Evolutionary conservation across 2,888 invertebrate genomes (phyloP), one percentile per base, ranked within the genome.

Genomic region (Halocaridina rubra): DNA sequence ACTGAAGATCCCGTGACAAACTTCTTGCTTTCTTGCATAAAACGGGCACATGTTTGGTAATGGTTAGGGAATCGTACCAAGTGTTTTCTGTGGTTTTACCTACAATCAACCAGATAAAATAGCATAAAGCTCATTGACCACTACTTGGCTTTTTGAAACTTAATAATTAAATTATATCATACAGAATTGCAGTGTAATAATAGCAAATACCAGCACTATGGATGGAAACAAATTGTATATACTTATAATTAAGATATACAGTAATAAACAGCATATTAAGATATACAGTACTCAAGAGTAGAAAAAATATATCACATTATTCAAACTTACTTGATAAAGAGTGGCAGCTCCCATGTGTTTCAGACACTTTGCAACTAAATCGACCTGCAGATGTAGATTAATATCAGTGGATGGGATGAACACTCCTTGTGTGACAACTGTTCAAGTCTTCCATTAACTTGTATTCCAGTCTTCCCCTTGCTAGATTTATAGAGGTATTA

Each of bases 301-400:
- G n/a, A 76, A 10, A 22, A 22, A 57, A 5, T 29, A 39, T 24
- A 13, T 19, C 5, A n/a, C 27, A 8, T 10, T n/a, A 78, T 74
- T 16, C 27, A 75, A 39, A 80, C 88, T 89, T 89, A 93, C 93
- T 90, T 96, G 94, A 91, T 96, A 96, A 24, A 98, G 91, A 1
- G 95, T 94, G 0, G 95, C 93, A 80, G 94, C 91, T 27, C 96
- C 95, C 76, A 72, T 22, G n/a, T 93, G 91, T 8, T 30, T 32
- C 16, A 75, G 64, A 22, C 32, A 76, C 0, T 97, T 97, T 74
- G 95, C 95, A 1, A 97, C 95, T 80, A 98, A 91, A 5, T 95
- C 95, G 1, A 96, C 96, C 90, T 95, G 96, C 27, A 96, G 94
- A 82, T 94, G 94, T 0, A 96, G 96, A 92, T 98, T 97, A 91